Evolutionary conservation across 2,888 invertebrate species (phyloP).

Genomic region (Eupithecia subfuscata): DNA sequence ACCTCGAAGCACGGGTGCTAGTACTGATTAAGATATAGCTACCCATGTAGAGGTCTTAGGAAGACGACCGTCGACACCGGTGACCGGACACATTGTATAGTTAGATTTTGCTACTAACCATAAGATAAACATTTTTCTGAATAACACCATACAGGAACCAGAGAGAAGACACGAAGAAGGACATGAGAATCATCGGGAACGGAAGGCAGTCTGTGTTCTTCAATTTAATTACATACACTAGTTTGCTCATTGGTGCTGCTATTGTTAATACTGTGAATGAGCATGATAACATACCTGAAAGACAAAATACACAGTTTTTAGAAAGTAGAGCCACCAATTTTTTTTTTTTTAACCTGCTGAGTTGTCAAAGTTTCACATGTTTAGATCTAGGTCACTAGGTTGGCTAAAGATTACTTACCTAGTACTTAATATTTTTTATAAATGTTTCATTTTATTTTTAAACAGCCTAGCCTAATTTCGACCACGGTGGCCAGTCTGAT

Average conservation of each 20-base stretch:
- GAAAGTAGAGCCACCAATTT: not conserved
- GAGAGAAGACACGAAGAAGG: slow-evolving; percentile 91
- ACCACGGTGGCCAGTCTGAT: no score
- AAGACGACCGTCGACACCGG: no score
- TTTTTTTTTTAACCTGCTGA: not conserved
- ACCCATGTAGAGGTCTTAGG: no score
- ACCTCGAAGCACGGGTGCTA: no score
- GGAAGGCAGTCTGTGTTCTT: slow-evolving; percentile 94
- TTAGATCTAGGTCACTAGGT: not conserved
- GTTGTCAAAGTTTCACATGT: not conserved
- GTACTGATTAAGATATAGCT: no score
- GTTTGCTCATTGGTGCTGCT: slow-evolving; percentile 91
- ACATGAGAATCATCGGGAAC: slow-evolving; percentile 92
- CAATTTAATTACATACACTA: slow-evolving; percentile 91
- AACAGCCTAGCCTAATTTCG: no score
- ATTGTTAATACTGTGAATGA: slow-evolving; percentile 90
- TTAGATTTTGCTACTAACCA: slow-evolving; percentile 78
- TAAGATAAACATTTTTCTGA: slow-evolving; percentile 90
- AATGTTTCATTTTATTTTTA: no score
- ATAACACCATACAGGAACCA: slow-evolving; percentile 94
- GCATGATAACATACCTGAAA: slow-evolving; percentile 87
- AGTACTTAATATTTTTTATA: no score
- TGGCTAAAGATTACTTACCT: not conserved
- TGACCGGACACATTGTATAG: no score
- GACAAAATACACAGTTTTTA: not conserved